A percentile compares a stretch with the other conserved stretches of the same genome.
phyloP scores from a whole-genome alignment of 2,888 invertebrate genomes.

The Sarcophaga rosellei region DNA sequence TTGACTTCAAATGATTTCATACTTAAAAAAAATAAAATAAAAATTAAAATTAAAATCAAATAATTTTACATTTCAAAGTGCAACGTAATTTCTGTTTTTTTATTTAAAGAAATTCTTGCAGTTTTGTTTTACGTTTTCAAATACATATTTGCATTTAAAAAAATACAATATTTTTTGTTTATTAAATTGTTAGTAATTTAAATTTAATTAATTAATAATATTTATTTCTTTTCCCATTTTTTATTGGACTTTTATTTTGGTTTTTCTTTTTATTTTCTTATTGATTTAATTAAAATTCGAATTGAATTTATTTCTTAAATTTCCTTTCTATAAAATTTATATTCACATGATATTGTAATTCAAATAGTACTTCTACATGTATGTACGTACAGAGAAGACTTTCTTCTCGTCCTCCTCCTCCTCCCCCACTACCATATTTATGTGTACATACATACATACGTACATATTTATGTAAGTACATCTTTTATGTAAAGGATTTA shows the following conservation, averaged over 20 bases:
- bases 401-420: too few relatives aligned
- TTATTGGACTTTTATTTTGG: background rate
- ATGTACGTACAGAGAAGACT: background rate
- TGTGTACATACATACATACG: background rate
- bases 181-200: background rate
- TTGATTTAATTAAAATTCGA: conserved; percentile 41
- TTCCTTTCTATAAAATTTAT: conserved; percentile 14
- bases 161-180: background rate
- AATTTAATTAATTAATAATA: background rate
- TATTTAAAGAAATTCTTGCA: too few relatives aligned
- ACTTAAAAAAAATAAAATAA: too few relatives aligned
- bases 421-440: background rate
- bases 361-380: background rate
- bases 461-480: conserved; percentile 1
- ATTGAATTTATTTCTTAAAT: conserved; percentile 33
- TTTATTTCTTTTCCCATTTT: background rate
- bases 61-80: too few relatives aligned
- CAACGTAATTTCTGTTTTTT: too few relatives aligned
- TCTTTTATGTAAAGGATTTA: background rate
- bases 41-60: too few relatives aligned
- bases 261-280: background rate
- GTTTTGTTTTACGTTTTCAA: too few relatives aligned
- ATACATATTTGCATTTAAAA: background rate
- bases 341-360: background rate
- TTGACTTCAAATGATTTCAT: too few relatives aligned